Percentiles rank a stretch among this genome's conserved stretches.
phyloP scores from a whole-genome alignment of 2,888 invertebrate genomes.

The Lamellibrachia columna region DNA sequence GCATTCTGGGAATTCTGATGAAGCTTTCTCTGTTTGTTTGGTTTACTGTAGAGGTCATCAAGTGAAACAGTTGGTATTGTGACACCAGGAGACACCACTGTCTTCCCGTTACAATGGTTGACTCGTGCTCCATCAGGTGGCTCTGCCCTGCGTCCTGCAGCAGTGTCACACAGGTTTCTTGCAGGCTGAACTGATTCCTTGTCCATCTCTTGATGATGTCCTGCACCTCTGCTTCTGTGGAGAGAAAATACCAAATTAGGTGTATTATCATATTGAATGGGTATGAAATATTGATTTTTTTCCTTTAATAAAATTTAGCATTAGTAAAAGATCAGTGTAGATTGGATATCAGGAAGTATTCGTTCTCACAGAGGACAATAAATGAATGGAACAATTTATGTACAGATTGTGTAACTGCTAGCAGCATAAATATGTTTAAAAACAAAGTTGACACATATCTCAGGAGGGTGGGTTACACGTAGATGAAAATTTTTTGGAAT shows the following conservation, averaged over 20 bases:
- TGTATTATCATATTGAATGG: no score
- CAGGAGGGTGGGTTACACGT: no score
- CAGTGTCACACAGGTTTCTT: background rate
- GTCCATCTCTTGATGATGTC: background rate
- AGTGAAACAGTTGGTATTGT: background rate
- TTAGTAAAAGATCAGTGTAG: no score
- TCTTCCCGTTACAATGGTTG: background rate
- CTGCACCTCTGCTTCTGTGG: background rate
- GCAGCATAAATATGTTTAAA: no score
- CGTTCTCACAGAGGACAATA: no score
- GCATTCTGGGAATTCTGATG: constrained; percentile 6
- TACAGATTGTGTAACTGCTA: no score
- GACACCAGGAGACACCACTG: background rate
- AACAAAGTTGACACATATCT: no score
- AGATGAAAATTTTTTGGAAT: no score
- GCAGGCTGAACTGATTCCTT: background rate
- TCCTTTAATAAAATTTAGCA: no score
- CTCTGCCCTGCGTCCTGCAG: background rate
- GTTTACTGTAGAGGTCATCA: background rate
- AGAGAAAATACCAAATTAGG: background rate
- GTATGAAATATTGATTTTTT: no score
- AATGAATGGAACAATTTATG: no score
- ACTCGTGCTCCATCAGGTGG: background rate
- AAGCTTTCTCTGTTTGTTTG: background rate
- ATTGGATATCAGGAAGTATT: no score